A percentile compares a stretch with the other conserved stretches of the same genome.
These are phyloP conservation scores for Oreochromis aureus DNA, from an alignment of 2,113 vertebrate genomes.

Conservation along the genomic window DNA sequence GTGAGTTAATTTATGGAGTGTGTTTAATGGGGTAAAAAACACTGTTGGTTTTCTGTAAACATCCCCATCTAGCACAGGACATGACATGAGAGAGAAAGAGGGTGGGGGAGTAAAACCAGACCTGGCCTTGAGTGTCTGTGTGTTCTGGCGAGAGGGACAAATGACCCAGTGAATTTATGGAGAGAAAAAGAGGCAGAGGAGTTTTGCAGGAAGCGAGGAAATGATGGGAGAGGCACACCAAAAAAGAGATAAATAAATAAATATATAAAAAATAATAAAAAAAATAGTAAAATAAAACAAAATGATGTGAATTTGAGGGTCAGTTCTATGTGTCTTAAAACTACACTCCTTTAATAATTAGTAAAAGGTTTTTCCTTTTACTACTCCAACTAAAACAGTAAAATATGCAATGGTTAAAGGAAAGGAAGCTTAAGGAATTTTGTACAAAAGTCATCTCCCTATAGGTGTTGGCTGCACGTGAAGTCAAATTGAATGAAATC, in stretches of 20 bases:
- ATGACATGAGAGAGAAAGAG: not conserved
- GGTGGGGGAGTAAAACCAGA: constrained; percentile 24
- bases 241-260: not conserved
- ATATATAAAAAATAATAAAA: not conserved
- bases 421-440: not conserved
- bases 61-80: constrained; percentile 19
- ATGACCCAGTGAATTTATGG: constrained; percentile 45
- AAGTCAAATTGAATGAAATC: not conserved
- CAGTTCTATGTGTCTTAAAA: not conserved
- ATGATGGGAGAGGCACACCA: not conserved
- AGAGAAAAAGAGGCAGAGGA: not conserved
- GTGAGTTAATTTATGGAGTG: constrained; percentile 19
- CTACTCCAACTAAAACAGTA: not conserved
- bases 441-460: not conserved
- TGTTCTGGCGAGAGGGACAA: constrained; percentile 44
- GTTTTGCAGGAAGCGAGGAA: constrained; percentile 9
- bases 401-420: not conserved
- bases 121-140: constrained; percentile 46
- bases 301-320: not conserved
- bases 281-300: not conserved
- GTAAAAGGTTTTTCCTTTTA: not conserved
- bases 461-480: not conserved
- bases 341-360: not conserved
- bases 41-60: constrained; percentile 44
- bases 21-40: constrained; percentile 17